phyloP scores from a whole-genome alignment of 92 coral and sea anemone genomes.

The Epizoanthus illoricatus region DNA sequence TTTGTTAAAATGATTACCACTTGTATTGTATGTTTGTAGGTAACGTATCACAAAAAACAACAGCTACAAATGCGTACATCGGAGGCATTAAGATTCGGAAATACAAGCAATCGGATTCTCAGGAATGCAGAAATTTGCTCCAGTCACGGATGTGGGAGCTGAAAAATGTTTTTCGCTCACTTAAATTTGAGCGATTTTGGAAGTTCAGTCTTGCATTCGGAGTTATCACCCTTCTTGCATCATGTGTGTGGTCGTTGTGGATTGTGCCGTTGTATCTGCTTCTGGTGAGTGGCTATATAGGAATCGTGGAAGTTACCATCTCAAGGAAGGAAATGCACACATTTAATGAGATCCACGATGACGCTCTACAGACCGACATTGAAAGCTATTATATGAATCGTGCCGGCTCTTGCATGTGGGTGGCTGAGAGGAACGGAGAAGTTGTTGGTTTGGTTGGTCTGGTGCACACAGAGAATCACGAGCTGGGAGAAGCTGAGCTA shows the following conservation, averaged over 20 bases:
- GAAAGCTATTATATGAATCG: constrained; percentile 2
- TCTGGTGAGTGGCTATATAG: not conserved
- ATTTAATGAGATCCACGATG: no score
- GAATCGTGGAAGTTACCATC: constrained; percentile 42
- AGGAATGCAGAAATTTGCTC: constrained; percentile 54
- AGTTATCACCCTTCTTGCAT: not conserved
- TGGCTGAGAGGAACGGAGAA: constrained; percentile 15
- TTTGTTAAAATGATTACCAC: no score
- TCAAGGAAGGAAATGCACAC: constrained; percentile 56
- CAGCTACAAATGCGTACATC: no score
- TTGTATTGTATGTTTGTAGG: not conserved
- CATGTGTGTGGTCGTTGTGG: not conserved
- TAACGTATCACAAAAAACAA: not conserved
- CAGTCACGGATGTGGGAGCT: constrained; percentile 62
- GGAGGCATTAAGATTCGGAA: no score
- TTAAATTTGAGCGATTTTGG: constrained; percentile 49
- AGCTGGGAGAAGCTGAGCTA: not conserved
- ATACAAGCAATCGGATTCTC: no score
- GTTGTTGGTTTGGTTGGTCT: constrained; percentile 13
- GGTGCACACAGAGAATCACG: constrained; percentile 10
- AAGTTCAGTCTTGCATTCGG: constrained; percentile 21
- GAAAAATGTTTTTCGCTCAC: constrained; percentile 42
- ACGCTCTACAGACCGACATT: constrained; percentile 40
- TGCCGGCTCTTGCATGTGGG: constrained; percentile 9
- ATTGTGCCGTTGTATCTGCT: not conserved